Evolutionary conservation across 2,797 vertebrate species (phyloP).

Genomic region (Aulostomus chinensis): DNA sequence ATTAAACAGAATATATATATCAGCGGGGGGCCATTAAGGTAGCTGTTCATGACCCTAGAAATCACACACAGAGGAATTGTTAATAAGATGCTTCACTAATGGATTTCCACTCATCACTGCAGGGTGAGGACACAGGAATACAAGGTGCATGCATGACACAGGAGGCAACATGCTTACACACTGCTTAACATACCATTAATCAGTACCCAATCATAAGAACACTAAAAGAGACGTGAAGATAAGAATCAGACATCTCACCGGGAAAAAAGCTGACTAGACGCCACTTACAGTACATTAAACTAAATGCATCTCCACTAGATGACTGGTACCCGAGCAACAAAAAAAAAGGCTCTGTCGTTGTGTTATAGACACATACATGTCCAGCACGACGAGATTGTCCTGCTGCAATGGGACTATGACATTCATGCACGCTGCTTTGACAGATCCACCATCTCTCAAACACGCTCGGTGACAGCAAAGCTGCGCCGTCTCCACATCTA

Average conservation of each 20-base stretch:
- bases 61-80: neutral
- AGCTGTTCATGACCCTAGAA: conserved; percentile 12
- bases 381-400: neutral
- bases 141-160: neutral
- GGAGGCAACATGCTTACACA: neutral
- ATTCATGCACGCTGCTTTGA: conserved; percentile 65
- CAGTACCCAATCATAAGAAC: too few relatives aligned
- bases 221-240: neutral
- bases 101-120: too few relatives aligned
- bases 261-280: neutral
- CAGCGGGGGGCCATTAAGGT: conserved; percentile 18
- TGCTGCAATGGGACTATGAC: conserved; percentile 42
- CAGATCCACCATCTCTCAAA: conserved; percentile 78
- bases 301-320: neutral
- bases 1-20: too few relatives aligned
- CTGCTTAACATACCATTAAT: neutral
- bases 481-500: conserved; percentile 53
- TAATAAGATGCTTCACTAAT: too few relatives aligned
- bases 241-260: neutral
- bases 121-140: conserved; percentile 5
- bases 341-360: neutral
- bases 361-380: conserved; percentile 5
- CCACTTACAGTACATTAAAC: conserved; percentile 9
- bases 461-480: conserved; percentile 72
- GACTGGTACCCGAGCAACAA: neutral